These are phyloP conservation scores for Lasioglossum pauxillum DNA, from an alignment of 2,888 invertebrate species.

Conservation along the genomic window DNA sequence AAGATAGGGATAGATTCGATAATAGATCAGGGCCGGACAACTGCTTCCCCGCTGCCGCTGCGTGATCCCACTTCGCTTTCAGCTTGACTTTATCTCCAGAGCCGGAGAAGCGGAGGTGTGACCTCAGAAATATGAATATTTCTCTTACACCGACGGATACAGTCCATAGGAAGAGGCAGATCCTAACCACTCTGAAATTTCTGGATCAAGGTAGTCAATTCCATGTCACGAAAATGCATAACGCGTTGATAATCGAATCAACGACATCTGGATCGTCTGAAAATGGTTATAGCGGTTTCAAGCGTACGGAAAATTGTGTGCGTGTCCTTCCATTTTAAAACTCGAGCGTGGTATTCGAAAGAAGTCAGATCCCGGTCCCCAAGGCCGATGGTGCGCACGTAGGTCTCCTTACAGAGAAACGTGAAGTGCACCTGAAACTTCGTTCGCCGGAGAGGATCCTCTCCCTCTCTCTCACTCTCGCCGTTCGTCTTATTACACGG, in stretches of 20 bases:
- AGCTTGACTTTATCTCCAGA: no score
- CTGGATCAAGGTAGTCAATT: not conserved
- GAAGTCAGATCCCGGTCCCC: not conserved
- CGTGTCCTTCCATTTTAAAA: not conserved
- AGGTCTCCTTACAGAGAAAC: not conserved
- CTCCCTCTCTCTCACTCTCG: not conserved
- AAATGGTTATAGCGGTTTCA: no score
- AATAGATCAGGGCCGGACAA: no score
- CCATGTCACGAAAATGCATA: not conserved
- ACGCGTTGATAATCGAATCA: not conserved
- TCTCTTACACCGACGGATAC: no score
- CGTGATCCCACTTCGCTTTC: no score
- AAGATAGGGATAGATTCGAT: no score
- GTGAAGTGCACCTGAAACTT: not conserved
- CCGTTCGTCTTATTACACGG: constrained; percentile 22
- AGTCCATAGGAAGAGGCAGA: no score
- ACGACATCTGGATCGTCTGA: not conserved
- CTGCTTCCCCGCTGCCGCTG: no score
- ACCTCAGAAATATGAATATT: no score
- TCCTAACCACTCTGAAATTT: no score
- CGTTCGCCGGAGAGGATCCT: not conserved
- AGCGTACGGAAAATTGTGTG: not conserved
- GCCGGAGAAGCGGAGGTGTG: no score
- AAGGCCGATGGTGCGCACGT: not conserved
- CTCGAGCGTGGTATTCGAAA: not conserved